Conservation (phyloP, 2,797 vertebrate species). For the Acropternis orthonyx region DNA sequence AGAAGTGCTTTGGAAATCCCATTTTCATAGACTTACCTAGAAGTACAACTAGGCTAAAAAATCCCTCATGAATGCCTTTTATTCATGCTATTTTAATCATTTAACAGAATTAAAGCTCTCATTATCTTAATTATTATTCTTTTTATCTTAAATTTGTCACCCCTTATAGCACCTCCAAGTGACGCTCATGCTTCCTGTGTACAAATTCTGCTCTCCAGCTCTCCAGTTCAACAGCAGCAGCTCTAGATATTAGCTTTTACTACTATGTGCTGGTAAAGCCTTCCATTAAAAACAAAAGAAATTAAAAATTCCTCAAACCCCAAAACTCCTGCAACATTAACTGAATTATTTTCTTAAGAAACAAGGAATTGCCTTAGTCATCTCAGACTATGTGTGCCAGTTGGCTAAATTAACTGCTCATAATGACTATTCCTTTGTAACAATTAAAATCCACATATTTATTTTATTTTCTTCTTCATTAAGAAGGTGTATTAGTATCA, state of each 20-base stretch:
- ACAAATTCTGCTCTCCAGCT: not conserved
- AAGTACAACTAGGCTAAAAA: not conserved
- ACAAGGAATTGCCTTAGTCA: not conserved
- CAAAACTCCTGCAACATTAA: not conserved
- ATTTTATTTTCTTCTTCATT: constrained; percentile 23
- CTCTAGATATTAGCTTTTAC: not conserved
- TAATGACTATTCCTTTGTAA: not conserved
- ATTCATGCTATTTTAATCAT: constrained; percentile 1
- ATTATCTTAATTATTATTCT: not conserved
- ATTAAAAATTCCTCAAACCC: not conserved
- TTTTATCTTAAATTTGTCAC: constrained; percentile 12
- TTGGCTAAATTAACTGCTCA: not conserved
- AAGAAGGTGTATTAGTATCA: not conserved
- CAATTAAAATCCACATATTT: not conserved
- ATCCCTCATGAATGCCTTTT: not conserved
- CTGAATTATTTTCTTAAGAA: constrained; percentile 5
- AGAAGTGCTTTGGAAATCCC: not conserved
- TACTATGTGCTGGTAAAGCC: not conserved
- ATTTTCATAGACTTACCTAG: not conserved
- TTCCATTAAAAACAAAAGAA: not conserved
- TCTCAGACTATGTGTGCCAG: not conserved
- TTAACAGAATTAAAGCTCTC: constrained; percentile 8
- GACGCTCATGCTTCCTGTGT: not conserved
- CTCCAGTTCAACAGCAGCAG: not conserved
- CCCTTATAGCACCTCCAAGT: not conserved